Percentiles rank a stretch among this genome's conserved stretches.
Evolutionary conservation across 2,888 invertebrate species (phyloP).

Genomic region (Himalopsyche tibetana): DNA sequence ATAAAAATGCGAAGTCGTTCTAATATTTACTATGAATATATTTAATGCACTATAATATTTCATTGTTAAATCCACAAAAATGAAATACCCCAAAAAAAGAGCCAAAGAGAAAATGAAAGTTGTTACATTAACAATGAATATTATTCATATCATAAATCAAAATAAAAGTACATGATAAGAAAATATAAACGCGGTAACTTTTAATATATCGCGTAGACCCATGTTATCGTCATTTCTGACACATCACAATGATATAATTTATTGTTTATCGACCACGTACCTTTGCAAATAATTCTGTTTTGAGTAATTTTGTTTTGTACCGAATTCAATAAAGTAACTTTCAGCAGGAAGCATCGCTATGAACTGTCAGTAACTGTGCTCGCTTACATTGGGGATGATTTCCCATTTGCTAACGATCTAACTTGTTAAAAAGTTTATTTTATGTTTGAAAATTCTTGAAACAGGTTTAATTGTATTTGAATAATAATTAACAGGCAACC

Average conservation of each 20-base stretch:
- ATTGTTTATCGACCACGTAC: slow-evolving; percentile 4
- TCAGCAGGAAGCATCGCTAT: slow-evolving; percentile 3
- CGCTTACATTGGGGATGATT: slow-evolving; percentile 1
- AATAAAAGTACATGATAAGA: background rate
- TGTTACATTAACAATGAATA: no score
- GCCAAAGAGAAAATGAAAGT: no score
- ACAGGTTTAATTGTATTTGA: slow-evolving; percentile 17
- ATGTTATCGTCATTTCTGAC: slow-evolving; percentile 7
- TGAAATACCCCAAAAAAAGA: no score
- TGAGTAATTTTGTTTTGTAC: slow-evolving; percentile 2
- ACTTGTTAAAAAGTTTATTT: slow-evolving; percentile 10
- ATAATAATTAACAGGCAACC: slow-evolving; percentile 25
- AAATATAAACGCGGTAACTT: background rate
- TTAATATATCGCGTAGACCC: background rate
- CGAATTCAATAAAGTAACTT: slow-evolving; percentile 7
- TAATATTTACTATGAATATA: no score
- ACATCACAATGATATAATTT: background rate
- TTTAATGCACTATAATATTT: no score
- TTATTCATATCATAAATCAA: no score
- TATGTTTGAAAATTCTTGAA: slow-evolving; percentile 18
- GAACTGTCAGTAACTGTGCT: slow-evolving; percentile 16
- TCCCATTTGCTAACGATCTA: slow-evolving; percentile 8
- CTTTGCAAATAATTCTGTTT: background rate
- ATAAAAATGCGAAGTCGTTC: no score
- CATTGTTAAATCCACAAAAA: no score